Evolutionary conservation across 2,797 vertebrate genomes (phyloP).

Genomic region (Typhlichthys eigenmanni): DNA sequence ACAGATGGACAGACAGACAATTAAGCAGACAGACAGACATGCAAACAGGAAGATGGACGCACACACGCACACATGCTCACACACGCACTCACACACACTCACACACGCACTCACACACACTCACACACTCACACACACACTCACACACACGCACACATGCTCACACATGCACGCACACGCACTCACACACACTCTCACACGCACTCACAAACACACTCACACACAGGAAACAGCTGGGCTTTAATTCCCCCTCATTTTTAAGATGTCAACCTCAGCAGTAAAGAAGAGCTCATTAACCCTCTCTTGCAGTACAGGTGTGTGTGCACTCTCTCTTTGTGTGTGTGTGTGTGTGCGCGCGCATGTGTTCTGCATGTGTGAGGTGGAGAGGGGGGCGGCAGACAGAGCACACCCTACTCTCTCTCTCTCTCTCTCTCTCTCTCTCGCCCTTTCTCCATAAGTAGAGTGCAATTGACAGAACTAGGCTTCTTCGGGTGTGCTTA

Average conservation of each 20-base stretch:
- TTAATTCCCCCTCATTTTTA: conserved; percentile 47
- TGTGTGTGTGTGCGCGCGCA: background rate
- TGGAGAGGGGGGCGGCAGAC: background rate
- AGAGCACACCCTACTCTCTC: too few relatives aligned
- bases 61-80: background rate
- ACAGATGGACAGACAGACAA: background rate
- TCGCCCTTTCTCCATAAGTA: background rate
- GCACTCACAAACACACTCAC: too few relatives aligned
- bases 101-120: conserved; percentile 20
- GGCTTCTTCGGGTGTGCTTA: background rate
- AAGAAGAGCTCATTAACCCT: conserved; percentile 57
- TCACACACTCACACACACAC: background rate
- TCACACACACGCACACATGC: conserved; percentile 19
- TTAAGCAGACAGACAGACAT: background rate
- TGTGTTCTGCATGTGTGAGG: background rate
- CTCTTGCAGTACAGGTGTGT: conserved; percentile 25
- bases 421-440: too few relatives aligned
- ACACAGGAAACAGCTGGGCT: conserved; percentile 48
- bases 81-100: background rate
- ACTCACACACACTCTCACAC: conserved; percentile 19
- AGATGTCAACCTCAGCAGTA: conserved; percentile 67
- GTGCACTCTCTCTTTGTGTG: conserved; percentile 6
- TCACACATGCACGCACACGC: background rate
- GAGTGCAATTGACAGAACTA: background rate
- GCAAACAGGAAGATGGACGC: background rate